Evolutionary conservation across 2,888 invertebrate species (phyloP).

Genomic region (Lagria hirta): DNA sequence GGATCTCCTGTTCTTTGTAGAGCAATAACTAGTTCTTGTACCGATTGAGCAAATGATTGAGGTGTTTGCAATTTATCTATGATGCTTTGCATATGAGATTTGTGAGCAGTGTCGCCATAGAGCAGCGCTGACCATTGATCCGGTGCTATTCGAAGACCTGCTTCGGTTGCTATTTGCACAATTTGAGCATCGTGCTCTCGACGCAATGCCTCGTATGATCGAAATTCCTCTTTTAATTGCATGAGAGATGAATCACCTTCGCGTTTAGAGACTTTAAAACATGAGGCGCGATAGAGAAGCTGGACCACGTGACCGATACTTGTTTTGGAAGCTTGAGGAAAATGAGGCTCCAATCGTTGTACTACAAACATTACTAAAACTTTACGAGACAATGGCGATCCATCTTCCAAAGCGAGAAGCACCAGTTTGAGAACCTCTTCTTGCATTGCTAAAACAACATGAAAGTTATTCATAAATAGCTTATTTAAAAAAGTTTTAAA

Average conservation of each 20-base stretch:
- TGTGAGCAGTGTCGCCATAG: constrained; percentile 93
- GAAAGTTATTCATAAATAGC: no score
- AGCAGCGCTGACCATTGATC: constrained; percentile 98
- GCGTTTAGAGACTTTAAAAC: constrained; percentile 74
- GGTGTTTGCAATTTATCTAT: constrained; percentile 92
- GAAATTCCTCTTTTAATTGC: constrained; percentile 96
- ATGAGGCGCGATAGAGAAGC: constrained; percentile 94
- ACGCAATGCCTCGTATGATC: constrained; percentile 89
- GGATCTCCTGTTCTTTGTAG: constrained; percentile 89
- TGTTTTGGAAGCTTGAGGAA: constrained; percentile 96
- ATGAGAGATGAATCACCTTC: constrained; percentile 96
- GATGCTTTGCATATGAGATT: constrained; percentile 96
- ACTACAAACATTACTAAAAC: constrained; percentile 98
- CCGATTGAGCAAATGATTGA: constrained; percentile 87
- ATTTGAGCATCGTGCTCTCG: constrained; percentile 98
- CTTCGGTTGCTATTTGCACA: constrained; percentile 97
- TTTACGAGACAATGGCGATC: constrained; percentile 89
- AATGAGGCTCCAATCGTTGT: constrained; percentile 92
- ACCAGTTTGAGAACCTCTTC: constrained; percentile 96
- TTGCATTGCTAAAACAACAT: constrained; percentile 99
- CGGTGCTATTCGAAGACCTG: constrained; percentile 93
- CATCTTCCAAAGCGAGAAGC: constrained; percentile 90
- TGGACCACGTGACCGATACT: constrained; percentile 99
- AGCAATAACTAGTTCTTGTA: constrained; percentile 88
- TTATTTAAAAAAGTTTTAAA: no score